phyloP scores from a whole-genome alignment of 2,888 invertebrate species.

The Cataglyphis rosenhaueri region DNA sequence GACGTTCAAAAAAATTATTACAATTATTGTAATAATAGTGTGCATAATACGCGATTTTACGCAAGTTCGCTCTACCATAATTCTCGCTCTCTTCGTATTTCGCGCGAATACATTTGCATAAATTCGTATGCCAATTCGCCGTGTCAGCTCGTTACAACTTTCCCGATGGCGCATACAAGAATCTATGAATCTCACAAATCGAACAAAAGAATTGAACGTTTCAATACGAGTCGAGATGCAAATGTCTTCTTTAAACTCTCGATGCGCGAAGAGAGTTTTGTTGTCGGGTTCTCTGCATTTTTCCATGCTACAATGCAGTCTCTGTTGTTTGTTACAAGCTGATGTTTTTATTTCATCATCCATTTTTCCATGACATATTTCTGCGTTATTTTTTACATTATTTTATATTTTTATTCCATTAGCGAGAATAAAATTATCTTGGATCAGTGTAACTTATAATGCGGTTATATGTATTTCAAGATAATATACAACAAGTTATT shows the following conservation, averaged over 20 bases:
- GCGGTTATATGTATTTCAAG: background rate
- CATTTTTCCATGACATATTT: background rate
- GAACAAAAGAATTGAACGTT: constrained; percentile 40
- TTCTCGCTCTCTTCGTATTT: constrained; percentile 19
- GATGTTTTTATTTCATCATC: background rate
- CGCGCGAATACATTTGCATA: constrained; percentile 51
- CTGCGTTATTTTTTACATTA: background rate
- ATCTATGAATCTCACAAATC: constrained; percentile 46
- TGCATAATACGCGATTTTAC: constrained; percentile 32
- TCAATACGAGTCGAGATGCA: constrained; percentile 36
- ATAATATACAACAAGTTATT: background rate
- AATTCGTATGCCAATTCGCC: constrained; percentile 52
- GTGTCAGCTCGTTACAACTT: constrained; percentile 53
- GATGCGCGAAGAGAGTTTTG: constrained; percentile 11
- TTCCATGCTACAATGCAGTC: background rate
- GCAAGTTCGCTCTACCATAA: background rate
- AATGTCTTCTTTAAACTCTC: constrained; percentile 42
- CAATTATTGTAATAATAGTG: constrained; percentile 27
- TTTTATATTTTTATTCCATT: background rate
- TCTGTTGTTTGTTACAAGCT: background rate
- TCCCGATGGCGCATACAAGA: constrained; percentile 24
- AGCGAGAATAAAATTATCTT: background rate
- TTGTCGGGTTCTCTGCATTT: background rate
- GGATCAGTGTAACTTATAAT: background rate
- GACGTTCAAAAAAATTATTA: constrained; percentile 25